phyloP scores from a whole-genome alignment of 2,888 invertebrate species.

The Monochamus alternatus region DNA sequence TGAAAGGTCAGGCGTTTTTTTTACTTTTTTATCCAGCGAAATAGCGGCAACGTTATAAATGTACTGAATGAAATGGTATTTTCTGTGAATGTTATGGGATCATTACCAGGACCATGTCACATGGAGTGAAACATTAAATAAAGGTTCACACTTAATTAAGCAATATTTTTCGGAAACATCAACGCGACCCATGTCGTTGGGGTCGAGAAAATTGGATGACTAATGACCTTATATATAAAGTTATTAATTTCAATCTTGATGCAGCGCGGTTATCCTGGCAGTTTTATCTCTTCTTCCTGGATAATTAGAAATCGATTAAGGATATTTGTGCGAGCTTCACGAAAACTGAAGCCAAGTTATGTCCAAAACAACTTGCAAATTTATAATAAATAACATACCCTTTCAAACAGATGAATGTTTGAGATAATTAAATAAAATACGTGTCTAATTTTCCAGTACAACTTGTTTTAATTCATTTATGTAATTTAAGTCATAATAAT shows the following conservation, averaged over 20 bases:
- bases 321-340: neutral
- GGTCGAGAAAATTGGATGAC: constrained; percentile 3
- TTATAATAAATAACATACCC: too few species aligned
- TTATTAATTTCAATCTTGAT: constrained; percentile 24
- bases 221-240: constrained; percentile 18
- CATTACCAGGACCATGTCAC: constrained; percentile 2
- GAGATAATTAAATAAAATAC: too few species aligned
- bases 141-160: constrained; percentile 9
- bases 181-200: neutral
- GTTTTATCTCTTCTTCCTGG: neutral
- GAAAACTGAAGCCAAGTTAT: too few species aligned
- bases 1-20: too few species aligned
- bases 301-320: constrained; percentile 7
- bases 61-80: neutral
- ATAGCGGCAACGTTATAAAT: neutral
- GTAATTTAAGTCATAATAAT: too few species aligned
- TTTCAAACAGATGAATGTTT: too few species aligned
- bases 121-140: neutral
- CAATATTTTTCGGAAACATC: constrained; percentile 8
- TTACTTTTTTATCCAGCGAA: too few species aligned
- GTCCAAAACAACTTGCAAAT: too few species aligned
- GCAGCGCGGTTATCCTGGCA: neutral
- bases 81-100: neutral
- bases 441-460: too few species aligned
- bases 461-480: too few species aligned